Base-by-base conservation (phyloP, 2,113 vertebrate genomes). In the Vidua macroura region DNA sequence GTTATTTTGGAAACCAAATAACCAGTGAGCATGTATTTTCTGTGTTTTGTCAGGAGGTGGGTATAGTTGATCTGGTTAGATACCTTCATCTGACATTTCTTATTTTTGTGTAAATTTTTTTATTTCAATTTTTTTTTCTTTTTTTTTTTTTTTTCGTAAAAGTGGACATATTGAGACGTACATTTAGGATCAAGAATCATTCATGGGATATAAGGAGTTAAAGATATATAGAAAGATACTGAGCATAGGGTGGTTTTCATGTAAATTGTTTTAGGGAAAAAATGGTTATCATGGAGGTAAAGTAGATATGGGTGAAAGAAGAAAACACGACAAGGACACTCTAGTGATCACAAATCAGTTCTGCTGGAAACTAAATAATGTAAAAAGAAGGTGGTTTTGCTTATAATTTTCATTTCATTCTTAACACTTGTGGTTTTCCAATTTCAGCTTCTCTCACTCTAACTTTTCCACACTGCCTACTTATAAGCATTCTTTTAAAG, bases 21-120 rank as follows among this genome's bases (percentile, higher is more conserved):
- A 3, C 23, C 21, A 19, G 4, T 33, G 27, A 52, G 2, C 12
- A 18, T 4, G 1, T 20, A 15, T 67, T 67, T 64, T 35, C 33
- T 3, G 0, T 37, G 11, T 31, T 6, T 10, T 28, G 10, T 44
- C 52, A 59, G 11, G 33, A 66, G 7, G 3, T 11, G 33, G 10
- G 1, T 63, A 7, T 74, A 52, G n/a, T 31, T 0, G 0, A 56
- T 5, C 39, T 44, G 4, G 11, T 39, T 43, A 63, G 10, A 37
- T 14, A 81, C 6, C 4, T 73, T 1, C 0, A 41, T 31, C 4
- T 51, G 28, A 41, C 1, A 28, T 41, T 63, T 66, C 2, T 15
- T 33, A 16, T 6, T 56, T 83, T 68, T 41, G 6, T 30, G 3
- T 43, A 79, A 37, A 28, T 21, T 60, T 58, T 58, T 35, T 1